Evolutionary conservation across 2,113 vertebrate species (phyloP).

Genomic region (Pimephales promelas): DNA sequence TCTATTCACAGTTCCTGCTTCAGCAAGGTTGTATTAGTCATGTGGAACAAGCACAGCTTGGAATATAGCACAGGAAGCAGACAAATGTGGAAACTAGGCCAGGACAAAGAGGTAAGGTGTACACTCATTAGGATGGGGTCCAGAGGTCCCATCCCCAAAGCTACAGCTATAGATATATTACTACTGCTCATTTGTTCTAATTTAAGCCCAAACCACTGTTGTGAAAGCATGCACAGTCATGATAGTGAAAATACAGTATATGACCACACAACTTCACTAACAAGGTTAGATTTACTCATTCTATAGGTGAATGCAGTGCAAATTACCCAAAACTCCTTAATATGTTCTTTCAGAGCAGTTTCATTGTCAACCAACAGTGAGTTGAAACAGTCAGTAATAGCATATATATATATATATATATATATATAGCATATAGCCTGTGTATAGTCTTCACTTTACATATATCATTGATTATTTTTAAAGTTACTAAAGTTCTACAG

Average conservation of each 20-base stretch:
- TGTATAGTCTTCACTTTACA: no score
- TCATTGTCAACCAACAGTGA: no score
- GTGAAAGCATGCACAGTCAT: conserved; percentile 15
- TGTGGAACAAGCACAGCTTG: conserved; percentile 44
- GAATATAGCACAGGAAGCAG: conserved; percentile 58
- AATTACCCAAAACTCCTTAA: no score
- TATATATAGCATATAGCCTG: no score
- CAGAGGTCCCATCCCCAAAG: conserved; percentile 67
- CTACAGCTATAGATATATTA: conserved; percentile 41
- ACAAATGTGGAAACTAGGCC: conserved; percentile 64
- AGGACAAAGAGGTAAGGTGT: conserved; percentile 62
- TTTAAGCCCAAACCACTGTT: not conserved
- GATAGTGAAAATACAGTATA: conserved; percentile 20
- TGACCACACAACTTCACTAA: not conserved
- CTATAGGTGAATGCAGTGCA: not conserved
- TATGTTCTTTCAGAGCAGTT: no score
- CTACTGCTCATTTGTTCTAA: conserved; percentile 49
- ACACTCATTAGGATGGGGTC: conserved; percentile 70
- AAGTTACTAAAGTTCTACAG: no score
- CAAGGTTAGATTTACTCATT: not conserved
- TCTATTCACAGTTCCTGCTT: conserved; percentile 21
- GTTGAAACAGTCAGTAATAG: no score
- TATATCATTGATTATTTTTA: no score
- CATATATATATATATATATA: no score
- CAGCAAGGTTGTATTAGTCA: conserved; percentile 56